Conservation (phyloP, 2,888 invertebrate species). For the Agonopterix arenella region DNA sequence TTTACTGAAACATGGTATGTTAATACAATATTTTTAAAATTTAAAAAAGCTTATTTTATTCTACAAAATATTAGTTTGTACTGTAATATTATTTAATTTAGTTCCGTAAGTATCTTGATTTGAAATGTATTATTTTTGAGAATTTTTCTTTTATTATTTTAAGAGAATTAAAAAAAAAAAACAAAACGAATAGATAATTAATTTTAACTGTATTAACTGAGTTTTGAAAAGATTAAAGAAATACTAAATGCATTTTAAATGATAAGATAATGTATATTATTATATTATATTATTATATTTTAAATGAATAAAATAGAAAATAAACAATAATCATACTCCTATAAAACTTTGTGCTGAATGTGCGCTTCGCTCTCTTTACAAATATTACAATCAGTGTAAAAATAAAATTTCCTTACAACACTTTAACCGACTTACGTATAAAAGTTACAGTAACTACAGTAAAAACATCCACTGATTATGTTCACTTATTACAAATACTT, state of each 20-base stretch:
- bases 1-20: too few species aligned
- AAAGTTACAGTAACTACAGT: constrained; percentile 43
- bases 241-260: too few species aligned
- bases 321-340: not conserved
- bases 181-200: too few species aligned
- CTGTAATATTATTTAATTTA: constrained; percentile 21
- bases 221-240: not conserved
- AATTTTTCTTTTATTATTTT: constrained; percentile 5
- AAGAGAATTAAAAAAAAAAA: not conserved
- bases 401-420: constrained; percentile 54
- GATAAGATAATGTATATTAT: not conserved
- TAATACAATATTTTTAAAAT: constrained; percentile 6
- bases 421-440: constrained; percentile 56
- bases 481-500: constrained; percentile 18
- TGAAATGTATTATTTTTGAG: not conserved
- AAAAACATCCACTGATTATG: constrained; percentile 35
- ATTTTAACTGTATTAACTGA: too few species aligned
- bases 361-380: constrained; percentile 37
- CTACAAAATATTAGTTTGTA: constrained; percentile 36
- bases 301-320: not conserved
- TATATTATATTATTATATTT: not conserved
- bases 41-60: constrained; percentile 24
- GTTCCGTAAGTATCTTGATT: not conserved
- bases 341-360: constrained; percentile 39
- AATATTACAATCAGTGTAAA: constrained; percentile 54